Conservation (phyloP, 2,797 vertebrate genomes). For the Staurois parvus region DNA sequence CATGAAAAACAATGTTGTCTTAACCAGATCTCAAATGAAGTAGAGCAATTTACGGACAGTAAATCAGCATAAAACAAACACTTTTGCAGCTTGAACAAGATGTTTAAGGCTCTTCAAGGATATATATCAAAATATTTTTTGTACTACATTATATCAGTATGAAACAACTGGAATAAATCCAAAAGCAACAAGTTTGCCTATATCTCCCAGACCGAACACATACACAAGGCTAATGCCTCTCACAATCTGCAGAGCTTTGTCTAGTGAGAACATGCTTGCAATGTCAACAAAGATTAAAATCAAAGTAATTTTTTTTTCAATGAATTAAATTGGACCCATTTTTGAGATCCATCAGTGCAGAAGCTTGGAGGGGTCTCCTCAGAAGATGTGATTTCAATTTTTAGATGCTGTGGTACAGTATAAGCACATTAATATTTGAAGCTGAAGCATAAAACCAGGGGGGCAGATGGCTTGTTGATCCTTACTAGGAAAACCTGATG, state of each 20-base stretch:
- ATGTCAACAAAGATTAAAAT: neutral
- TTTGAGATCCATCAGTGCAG: too few relatives aligned
- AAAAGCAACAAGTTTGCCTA: conserved; percentile 23
- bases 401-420: too few relatives aligned
- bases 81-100: conserved; percentile 20
- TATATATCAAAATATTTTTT: conserved; percentile 22
- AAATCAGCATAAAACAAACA: conserved; percentile 48
- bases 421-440: too few relatives aligned
- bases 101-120: conserved; percentile 21
- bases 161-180: conserved; percentile 21
- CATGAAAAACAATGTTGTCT: neutral
- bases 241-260: neutral
- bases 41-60: neutral
- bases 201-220: conserved; percentile 2
- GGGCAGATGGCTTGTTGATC: too few relatives aligned
- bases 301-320: neutral
- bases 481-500: too few relatives aligned
- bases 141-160: conserved; percentile 24
- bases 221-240: conserved; percentile 3
- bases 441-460: too few relatives aligned
- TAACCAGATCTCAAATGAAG: neutral
- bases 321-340: neutral
- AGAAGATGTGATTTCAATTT: too few relatives aligned
- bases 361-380: too few relatives aligned
- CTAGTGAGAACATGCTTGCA: neutral